Evolutionary conservation across 2,888 invertebrate genomes (phyloP).

Genomic region (Podotricha telesiphe): DNA sequence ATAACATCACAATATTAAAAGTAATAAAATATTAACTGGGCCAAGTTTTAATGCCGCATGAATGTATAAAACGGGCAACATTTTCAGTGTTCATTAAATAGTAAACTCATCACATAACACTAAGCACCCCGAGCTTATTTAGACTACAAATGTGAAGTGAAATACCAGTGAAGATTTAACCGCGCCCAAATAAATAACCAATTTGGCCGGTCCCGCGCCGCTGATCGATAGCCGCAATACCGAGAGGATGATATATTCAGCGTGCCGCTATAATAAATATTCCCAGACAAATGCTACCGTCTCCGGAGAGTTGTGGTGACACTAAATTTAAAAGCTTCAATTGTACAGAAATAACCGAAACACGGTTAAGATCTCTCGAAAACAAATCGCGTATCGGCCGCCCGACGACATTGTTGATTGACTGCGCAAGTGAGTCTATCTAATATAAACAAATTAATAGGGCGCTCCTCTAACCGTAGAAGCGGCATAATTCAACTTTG

Average conservation of each 20-base stretch:
- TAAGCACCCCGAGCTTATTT: conserved; percentile 72
- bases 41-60: conserved; percentile 13
- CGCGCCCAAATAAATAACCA: conserved; percentile 81
- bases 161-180: conserved; percentile 72
- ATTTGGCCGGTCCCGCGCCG: conserved; percentile 73
- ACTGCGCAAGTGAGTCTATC: conserved; percentile 82
- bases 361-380: conserved; percentile 82
- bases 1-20: conserved; percentile 5
- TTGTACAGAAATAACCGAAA: conserved; percentile 83
- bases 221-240: conserved; percentile 82
- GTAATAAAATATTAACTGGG: conserved; percentile 11
- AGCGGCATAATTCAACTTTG: conserved; percentile 50
- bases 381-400: conserved; percentile 82
- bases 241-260: conserved; percentile 80
- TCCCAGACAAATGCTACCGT: conserved; percentile 82
- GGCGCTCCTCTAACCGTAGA: conserved; percentile 57
- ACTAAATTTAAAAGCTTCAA: conserved; percentile 83
- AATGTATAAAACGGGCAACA: conserved; percentile 55
- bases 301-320: conserved; percentile 81
- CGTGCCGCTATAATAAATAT: conserved; percentile 80
- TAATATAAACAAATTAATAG: conserved; percentile 84
- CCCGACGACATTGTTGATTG: conserved; percentile 81
- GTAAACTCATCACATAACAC: conserved; percentile 52
- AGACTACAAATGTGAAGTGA: conserved; percentile 77
- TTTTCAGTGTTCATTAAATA: conserved; percentile 32